A percentile compares a stretch with the other conserved stretches of the same genome.
Conservation (phyloP, 2,113 vertebrate species). For the Hystrix brachyura region DNA sequence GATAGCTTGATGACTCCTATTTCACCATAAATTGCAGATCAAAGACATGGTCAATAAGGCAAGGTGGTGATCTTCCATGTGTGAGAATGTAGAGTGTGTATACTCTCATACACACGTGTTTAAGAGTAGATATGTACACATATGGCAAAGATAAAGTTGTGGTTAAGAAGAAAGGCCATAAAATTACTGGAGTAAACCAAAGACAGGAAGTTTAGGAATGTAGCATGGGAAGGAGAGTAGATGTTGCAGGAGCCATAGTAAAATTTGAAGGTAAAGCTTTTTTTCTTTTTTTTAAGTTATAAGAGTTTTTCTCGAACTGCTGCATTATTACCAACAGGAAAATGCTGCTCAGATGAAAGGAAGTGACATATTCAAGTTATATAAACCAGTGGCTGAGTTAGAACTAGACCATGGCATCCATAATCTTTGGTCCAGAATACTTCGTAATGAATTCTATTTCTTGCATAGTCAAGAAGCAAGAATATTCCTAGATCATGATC, state of each 20-base stretch:
- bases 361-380: neutral
- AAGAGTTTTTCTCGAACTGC: neutral
- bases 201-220: neutral
- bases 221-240: neutral
- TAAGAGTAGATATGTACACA: neutral
- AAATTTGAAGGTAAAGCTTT: neutral
- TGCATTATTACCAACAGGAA: neutral
- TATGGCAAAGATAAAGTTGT: slow-evolving; percentile 51
- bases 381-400: neutral
- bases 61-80: neutral
- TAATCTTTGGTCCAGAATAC: neutral
- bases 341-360: neutral
- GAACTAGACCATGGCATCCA: neutral
- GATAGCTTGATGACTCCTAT: neutral
- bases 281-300: neutral
- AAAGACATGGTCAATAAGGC: neutral
- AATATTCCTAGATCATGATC: neutral
- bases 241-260: neutral
- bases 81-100: neutral
- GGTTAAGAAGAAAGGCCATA: slow-evolving; percentile 21
- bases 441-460: neutral
- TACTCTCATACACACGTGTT: neutral
- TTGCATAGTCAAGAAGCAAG: neutral
- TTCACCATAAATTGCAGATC: neutral
- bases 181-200: neutral